phyloP scores from a whole-genome alignment of 2,888 invertebrate species.

The Podotricha telesiphe region DNA sequence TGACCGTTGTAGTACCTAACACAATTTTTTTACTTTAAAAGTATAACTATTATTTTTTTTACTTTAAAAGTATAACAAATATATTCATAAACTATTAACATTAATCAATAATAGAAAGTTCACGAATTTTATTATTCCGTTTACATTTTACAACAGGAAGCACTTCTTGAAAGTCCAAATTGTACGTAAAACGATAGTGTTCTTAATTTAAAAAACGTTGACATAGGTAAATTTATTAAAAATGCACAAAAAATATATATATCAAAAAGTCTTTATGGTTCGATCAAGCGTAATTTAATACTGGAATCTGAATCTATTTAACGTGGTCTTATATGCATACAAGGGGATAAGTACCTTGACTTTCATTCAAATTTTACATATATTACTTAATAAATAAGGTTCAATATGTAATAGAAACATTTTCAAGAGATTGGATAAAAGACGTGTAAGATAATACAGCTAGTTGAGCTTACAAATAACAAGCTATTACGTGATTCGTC shows the following conservation, averaged over 20 bases:
- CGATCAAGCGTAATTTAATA: slow-evolving; percentile 37
- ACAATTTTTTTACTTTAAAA: too few species aligned
- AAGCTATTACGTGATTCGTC: slow-evolving; percentile 43
- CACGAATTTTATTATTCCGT: too few species aligned
- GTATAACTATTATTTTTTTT: too few species aligned
- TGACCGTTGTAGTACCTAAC: too few species aligned
- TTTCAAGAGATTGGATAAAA: slow-evolving; percentile 28
- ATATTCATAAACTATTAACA: too few species aligned
- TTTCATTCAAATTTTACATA: not conserved
- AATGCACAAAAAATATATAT: slow-evolving; percentile 1
- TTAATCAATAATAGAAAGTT: too few species aligned
- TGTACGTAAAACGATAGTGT: not conserved
- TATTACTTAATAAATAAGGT: not conserved
- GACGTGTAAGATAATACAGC: slow-evolving; percentile 37
- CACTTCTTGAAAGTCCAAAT: too few species aligned
- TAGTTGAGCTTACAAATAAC: slow-evolving; percentile 45
- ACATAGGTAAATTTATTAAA: not conserved
- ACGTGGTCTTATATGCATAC: slow-evolving; percentile 15
- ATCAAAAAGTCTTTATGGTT: slow-evolving; percentile 21
- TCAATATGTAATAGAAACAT: slow-evolving; percentile 1
- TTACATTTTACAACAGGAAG: too few species aligned
- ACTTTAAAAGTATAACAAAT: too few species aligned
- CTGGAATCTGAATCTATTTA: slow-evolving; percentile 40
- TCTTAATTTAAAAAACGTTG: too few species aligned
- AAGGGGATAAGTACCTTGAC: slow-evolving; percentile 22